Evolutionary conservation across 2,113 vertebrate species (phyloP), one percentile per base, ranked within the genome.

Genomic region (Polyodon spathula): DNA sequence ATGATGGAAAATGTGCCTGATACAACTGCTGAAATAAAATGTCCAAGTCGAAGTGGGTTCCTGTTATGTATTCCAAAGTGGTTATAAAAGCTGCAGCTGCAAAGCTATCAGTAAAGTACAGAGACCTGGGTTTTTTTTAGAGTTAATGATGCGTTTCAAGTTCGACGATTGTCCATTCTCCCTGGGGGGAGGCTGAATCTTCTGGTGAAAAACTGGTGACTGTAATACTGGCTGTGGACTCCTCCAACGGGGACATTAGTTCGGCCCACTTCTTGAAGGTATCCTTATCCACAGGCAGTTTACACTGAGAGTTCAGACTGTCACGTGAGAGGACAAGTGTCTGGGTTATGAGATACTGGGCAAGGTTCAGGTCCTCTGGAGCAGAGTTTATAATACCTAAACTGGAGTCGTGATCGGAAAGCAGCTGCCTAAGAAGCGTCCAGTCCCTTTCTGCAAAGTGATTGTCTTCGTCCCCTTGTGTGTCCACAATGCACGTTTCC

Each of bases 161-260:
- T 78, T 98, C 94, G 67, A 98, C 90, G 56, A 98, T 98, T 80
- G 94, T 98, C 96, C 96, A 98, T 80, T 98, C 95, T 60, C 96
- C 96, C 75, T 95, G 93, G 15, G 96, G 96, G 40, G 96, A 97
- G 0, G 89, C 91, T 61, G 93, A 93, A 51, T 97, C 95, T 77
- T 95, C 92, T 37, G 96, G 95, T 71, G 96, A 95, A 82, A 94
- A 95, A 79, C 93, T 97, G 67, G 94, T 90, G 77, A 94, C 89
- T 62, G 93, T 94, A 76, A 95, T 90, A 77, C 94, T 95, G 79
- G 93, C 86, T 64, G 93, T 89, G 51, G 93, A 95, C 71, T 93
- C 92, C 51, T 95, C 93, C 72, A 91, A 74, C 52, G 96, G 94
- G 51, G 96, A 96, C 67, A 94, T 91, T 15, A 94, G 83, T 75